These are phyloP conservation scores for Poecilia gillii DNA, from an alignment of 2,797 vertebrate genomes.

Conservation along the genomic window DNA sequence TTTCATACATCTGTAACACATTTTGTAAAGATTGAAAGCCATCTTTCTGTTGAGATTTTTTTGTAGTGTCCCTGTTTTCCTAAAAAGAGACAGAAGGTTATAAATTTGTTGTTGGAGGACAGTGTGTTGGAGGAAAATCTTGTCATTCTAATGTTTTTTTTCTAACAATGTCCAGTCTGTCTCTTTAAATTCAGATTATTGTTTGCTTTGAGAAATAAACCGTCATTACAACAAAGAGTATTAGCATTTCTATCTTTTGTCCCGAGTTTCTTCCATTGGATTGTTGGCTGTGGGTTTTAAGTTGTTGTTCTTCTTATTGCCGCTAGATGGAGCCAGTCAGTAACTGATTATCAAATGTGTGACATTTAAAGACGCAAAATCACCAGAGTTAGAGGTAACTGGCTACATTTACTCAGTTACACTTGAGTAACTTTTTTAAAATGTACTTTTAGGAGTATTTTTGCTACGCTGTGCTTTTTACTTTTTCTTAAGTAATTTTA, in stretches of 20 bases:
- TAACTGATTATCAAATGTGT: background rate
- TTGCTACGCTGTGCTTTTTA: too few relatives aligned
- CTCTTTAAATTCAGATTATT: constrained; percentile 36
- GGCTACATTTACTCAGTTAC: too few relatives aligned
- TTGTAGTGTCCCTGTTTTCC: background rate
- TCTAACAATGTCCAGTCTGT: constrained; percentile 53
- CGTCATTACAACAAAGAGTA: constrained; percentile 52
- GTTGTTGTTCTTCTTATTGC: constrained; percentile 30
- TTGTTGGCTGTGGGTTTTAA: background rate
- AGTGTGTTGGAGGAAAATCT: constrained; percentile 11
- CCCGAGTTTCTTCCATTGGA: background rate
- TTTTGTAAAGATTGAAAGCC: constrained; percentile 34
- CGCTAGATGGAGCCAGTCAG: constrained; percentile 66
- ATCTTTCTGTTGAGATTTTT: constrained; percentile 23
- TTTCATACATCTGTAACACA: constrained; percentile 36
- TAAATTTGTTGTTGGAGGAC: constrained; percentile 6
- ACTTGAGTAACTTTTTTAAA: too few relatives aligned
- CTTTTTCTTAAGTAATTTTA: too few relatives aligned
- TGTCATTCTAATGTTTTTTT: constrained; percentile 16
- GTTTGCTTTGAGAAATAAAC: constrained; percentile 70
- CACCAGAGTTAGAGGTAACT: too few relatives aligned
- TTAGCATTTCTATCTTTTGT: background rate
- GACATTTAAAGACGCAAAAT: background rate
- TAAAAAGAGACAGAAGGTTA: constrained; percentile 4
- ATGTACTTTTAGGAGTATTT: too few relatives aligned